Conservation (phyloP, 1,140 invertebrate species). For the Drosophila grimshawi region DNA sequence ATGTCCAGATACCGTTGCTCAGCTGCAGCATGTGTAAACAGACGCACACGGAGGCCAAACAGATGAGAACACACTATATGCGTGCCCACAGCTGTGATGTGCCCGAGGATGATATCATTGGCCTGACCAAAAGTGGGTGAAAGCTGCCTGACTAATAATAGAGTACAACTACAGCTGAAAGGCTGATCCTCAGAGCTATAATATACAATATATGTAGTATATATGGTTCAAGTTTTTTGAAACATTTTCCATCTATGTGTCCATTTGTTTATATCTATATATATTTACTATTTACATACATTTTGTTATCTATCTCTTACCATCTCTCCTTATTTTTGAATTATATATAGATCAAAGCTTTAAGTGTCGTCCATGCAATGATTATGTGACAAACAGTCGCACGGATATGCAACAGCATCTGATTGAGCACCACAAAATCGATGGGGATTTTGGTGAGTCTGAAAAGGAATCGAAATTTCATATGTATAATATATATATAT, state of each 20-base stretch:
- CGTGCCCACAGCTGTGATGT: constrained; percentile 59
- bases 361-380: constrained; percentile 70
- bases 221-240: not conserved
- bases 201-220: too few species aligned
- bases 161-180: too few species aligned
- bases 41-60: constrained; percentile 59
- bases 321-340: not conserved
- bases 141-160: not conserved
- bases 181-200: too few species aligned
- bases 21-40: constrained; percentile 69
- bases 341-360: constrained; percentile 62
- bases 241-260: too few species aligned
- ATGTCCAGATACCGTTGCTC: constrained; percentile 58
- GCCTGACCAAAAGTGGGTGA: constrained; percentile 63
- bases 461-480: too few species aligned
- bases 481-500: too few species aligned
- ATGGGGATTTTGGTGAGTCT: constrained; percentile 67
- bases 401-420: constrained; percentile 68
- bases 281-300: too few species aligned
- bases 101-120: constrained; percentile 69
- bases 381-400: constrained; percentile 59
- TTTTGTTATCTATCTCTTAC: too few species aligned
- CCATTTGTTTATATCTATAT: too few species aligned
- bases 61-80: constrained; percentile 66
- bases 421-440: constrained; percentile 68